Evolutionary conservation across 2,888 invertebrate species (phyloP).

Genomic region (Drosophila anomalata): DNA sequence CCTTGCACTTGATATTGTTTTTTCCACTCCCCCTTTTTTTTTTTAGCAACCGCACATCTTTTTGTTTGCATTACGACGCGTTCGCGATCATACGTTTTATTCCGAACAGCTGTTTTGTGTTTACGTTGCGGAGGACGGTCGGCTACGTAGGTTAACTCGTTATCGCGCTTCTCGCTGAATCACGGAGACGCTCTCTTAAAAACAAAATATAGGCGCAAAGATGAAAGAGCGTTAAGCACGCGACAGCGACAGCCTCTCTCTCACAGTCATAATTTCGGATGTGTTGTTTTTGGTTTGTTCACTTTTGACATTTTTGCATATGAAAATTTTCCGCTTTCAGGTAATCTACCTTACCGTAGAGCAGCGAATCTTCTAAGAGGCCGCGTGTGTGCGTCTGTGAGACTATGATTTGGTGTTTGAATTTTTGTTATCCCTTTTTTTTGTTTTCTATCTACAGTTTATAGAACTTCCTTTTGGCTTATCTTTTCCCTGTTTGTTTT

Average conservation of each 20-base stretch:
- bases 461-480: slow-evolving; percentile 42
- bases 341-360: slow-evolving; percentile 62
- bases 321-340: slow-evolving; percentile 78
- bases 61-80: slow-evolving; percentile 56
- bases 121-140: slow-evolving; percentile 54
- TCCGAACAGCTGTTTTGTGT: slow-evolving; percentile 71
- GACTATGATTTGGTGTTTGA: slow-evolving; percentile 27
- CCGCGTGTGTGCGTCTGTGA: slow-evolving; percentile 18
- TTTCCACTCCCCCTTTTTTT: slow-evolving; percentile 49
- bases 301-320: slow-evolving; percentile 80
- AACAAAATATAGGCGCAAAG: slow-evolving; percentile 17
- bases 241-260: slow-evolving; percentile 34
- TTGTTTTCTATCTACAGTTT: slow-evolving; percentile 30
- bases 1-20: slow-evolving; percentile 14
- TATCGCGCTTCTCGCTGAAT: slow-evolving; percentile 6
- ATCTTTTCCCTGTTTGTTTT: slow-evolving; percentile 53
- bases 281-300: slow-evolving; percentile 59
- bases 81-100: slow-evolving; percentile 66
- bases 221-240: slow-evolving; percentile 28
- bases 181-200: slow-evolving; percentile 18
- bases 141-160: slow-evolving; percentile 44
- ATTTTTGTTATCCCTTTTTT: slow-evolving; percentile 55
- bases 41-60: slow-evolving; percentile 15
- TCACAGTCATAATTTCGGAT: slow-evolving; percentile 45
- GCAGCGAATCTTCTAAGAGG: slow-evolving; percentile 47